Base-by-base conservation (phyloP, 2,113 vertebrate species). In the Caranx melampygus region DNA sequence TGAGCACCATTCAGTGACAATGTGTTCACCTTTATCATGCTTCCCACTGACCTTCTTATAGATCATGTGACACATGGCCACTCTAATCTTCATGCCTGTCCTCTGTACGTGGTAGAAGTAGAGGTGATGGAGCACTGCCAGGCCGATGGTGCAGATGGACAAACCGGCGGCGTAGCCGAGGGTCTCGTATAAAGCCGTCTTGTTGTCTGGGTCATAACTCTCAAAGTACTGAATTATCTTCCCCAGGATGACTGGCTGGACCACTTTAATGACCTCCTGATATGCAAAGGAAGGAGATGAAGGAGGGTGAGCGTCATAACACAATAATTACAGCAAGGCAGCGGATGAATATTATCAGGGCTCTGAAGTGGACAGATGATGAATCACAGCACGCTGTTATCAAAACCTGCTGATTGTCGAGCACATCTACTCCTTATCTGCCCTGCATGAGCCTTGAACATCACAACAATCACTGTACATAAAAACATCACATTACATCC, bases 51-150 rank as follows among this genome's bases (percentile, higher is more conserved):
- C 97, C 97, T 99, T 99, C 54, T 87, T 95, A 79, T 97, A 98
- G 92, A 99, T 97, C 96, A 99, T 97, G 81, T 98, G 97, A 77
- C 97, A 98, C 96, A 98, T 95, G 42, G 97, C 97, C 13, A 99
- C 93, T 49, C 97, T 87, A 34, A 99, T 91, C 91, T 94, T 96
- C 97, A 97, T 97, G 83, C 97, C 97, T 0, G 92, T 82, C 40
- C 96, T 94, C 89, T 96, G 97, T 2, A 97, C 96, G 0, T 97
- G 92, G 68, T 95, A 98, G 78, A 97, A 98, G 89, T 97, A 98
- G 2, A 97, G 81, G 72, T 99, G 97, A 44, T 98, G 97, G 34
- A 95, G 44, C 4, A 95, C 40, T 1, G 95, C 95, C 82, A 98
- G 82, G 15, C 92, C 0, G 1, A 99, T 81, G 0, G 95, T 94